Percentiles rank a stretch among this genome's conserved stretches.
Evolutionary conservation across 2,797 vertebrate species (phyloP).

Genomic region (Luscinia luscinia): DNA sequence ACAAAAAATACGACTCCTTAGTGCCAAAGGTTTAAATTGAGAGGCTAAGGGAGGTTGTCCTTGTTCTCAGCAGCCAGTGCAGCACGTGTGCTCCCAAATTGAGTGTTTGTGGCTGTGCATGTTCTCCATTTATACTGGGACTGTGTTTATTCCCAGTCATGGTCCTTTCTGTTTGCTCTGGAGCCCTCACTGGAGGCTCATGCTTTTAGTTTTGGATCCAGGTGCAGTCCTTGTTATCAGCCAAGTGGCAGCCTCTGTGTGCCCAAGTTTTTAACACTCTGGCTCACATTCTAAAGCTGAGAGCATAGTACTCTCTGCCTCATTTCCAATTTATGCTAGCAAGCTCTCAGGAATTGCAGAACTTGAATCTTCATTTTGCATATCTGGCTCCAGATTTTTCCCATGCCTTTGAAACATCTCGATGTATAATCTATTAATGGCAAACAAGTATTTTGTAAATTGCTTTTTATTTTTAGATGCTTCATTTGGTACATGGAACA

Average conservation of each 20-base stretch:
- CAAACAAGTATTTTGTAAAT: neutral
- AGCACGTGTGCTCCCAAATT: neutral
- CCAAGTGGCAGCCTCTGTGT: neutral
- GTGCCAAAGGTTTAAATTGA: neutral
- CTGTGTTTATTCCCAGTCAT: neutral
- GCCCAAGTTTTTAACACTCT: neutral
- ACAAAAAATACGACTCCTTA: neutral
- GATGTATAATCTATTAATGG: constrained; percentile 10
- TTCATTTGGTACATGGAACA: neutral
- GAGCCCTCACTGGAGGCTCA: neutral
- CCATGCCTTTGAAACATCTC: neutral
- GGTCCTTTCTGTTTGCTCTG: neutral
- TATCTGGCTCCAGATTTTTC: constrained; percentile 24
- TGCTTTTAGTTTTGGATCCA: neutral
- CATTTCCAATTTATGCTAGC: neutral
- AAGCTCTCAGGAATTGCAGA: neutral
- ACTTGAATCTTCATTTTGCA: constrained; percentile 17
- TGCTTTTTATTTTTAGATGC: constrained; percentile 24
- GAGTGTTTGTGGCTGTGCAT: neutral
- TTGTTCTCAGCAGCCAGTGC: neutral
- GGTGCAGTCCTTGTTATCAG: neutral
- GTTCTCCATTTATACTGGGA: neutral
- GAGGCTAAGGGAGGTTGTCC: neutral
- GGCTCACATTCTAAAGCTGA: neutral
- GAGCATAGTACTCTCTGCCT: neutral